A percentile compares a stretch with the other conserved stretches of the same genome.
phyloP scores from a whole-genome alignment of 2,113 vertebrate genomes.

The Callocephalon fimbriatum region DNA sequence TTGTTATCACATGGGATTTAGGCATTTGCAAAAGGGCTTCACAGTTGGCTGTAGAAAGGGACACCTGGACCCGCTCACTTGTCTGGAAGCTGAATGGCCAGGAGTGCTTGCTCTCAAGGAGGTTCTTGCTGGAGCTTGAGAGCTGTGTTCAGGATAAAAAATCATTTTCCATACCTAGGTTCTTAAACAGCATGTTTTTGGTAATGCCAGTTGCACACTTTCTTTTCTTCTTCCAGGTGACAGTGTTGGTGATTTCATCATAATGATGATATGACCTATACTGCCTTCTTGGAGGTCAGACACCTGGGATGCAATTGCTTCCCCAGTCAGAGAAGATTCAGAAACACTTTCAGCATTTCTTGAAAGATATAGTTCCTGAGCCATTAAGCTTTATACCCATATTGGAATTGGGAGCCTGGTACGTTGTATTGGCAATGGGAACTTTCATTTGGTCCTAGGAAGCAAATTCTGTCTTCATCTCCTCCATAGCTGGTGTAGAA shows the following conservation, averaged over 20 bases:
- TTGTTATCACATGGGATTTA: background rate
- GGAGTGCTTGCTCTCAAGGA: background rate
- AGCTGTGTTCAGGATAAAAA: background rate
- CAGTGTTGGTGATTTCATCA: background rate
- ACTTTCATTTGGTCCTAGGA: background rate
- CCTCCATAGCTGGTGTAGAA: background rate
- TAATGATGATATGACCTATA: background rate
- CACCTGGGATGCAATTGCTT: background rate
- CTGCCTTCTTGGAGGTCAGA: background rate
- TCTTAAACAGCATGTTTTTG: accelerated
- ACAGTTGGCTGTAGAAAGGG: accelerated
- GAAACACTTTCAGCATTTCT: background rate
- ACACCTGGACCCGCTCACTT: background rate
- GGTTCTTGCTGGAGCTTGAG: background rate
- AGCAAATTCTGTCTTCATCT: background rate
- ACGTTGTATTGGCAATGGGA: background rate
- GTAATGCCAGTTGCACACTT: background rate
- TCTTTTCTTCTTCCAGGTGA: background rate
- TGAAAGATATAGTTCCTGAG: background rate
- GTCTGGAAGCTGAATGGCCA: background rate
- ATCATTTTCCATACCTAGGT: accelerated
- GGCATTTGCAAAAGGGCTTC: background rate
- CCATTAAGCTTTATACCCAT: background rate
- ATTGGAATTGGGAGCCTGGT: background rate
- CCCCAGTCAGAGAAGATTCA: background rate